Evolutionary conservation across 1,140 invertebrate genomes (phyloP), one percentile per base, ranked within the genome.

Genomic region (Heterodera schachtii): DNA sequence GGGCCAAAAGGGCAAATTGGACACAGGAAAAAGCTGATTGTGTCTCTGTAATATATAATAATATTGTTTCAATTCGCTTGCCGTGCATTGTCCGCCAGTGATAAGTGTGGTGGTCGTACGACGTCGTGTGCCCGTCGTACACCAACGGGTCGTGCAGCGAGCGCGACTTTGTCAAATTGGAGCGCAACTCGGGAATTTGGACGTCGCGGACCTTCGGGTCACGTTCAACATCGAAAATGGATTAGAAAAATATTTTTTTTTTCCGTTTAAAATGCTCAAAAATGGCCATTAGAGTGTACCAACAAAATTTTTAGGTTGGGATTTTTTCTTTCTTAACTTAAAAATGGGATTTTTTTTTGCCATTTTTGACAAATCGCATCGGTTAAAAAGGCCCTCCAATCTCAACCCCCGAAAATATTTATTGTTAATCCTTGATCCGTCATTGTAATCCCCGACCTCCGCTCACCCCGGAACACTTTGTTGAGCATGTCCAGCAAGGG

Each of bases 61-160:
- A 31, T 31, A 31, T 0, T 31, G 31, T 1, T 31, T 31, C 31
- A 79, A 16, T 60, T 52, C 66, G n/a, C 44, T 74, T 70, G 44
- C 88, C 89, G 79, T 89, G 88, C 84, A 89, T 90, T 73, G 85
- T 78, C 78, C 81, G 71, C 88, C 88, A 89, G 49, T 90, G 84
- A 49, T 90, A 73, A 0, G 85, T 90, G 79, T 90, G 88, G 81
- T 88, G 85, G 70, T 88, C 84, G 80, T 86, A 90, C 13, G 86
- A 86, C 11, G 74, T 82, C 16, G 88, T 89, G 71, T 89, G 89
- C 11, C 88, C 88, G 57, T 84, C 78, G 47, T 73, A 87, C 60
- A 86, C 80, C 49, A 89, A 74, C 13, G 81, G 80, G 80, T 89
- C 87, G 43, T 71, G 64, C 52, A 89, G 73, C 60, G 80, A 81